A percentile compares a stretch with the other conserved stretches of the same genome.
phyloP scores from a whole-genome alignment of 2,797 vertebrate species.

The Hyperoplus immaculatus region DNA sequence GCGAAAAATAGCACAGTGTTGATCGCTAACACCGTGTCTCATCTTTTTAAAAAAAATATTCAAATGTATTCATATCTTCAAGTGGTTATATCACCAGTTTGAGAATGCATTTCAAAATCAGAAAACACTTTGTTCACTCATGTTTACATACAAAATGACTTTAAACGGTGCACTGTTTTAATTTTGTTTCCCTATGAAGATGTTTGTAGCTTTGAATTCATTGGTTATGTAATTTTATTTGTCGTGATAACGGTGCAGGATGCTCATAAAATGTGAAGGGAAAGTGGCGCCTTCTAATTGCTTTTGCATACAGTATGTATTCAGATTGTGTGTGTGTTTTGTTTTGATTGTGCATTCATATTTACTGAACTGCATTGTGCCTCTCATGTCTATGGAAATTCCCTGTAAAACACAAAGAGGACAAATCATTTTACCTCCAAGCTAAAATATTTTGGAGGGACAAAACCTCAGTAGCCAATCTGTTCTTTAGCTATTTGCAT shows the following conservation, averaged over 20 bases:
- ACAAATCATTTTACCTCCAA: conserved; percentile 79
- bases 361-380: conserved; percentile 82
- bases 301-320: conserved; percentile 70
- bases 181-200: conserved; percentile 64
- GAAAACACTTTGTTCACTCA: conserved; percentile 77
- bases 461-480: conserved; percentile 77
- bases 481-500: conserved; percentile 78
- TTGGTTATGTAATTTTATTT: conserved; percentile 63
- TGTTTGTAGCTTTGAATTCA: conserved; percentile 70
- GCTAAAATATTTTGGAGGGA: conserved; percentile 60
- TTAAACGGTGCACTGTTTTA: conserved; percentile 80
- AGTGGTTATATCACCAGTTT: conserved; percentile 57
- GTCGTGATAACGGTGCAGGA: conserved; percentile 62
- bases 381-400: conserved; percentile 78
- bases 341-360: conserved; percentile 71
- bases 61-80: conserved; percentile 57
- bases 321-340: conserved; percentile 77
- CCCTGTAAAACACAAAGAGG: conserved; percentile 78
- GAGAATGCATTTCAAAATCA: conserved; percentile 62
- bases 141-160: conserved; percentile 79
- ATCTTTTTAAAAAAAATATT: conserved; percentile 51
- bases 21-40: conserved; percentile 54
- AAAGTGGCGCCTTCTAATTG: conserved; percentile 70
- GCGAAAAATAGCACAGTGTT: conserved; percentile 66
- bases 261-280: conserved; percentile 74